These are phyloP conservation scores for Glaucidium brasilianum DNA, from an alignment of 2,113 vertebrate genomes.

Conservation along the genomic window DNA sequence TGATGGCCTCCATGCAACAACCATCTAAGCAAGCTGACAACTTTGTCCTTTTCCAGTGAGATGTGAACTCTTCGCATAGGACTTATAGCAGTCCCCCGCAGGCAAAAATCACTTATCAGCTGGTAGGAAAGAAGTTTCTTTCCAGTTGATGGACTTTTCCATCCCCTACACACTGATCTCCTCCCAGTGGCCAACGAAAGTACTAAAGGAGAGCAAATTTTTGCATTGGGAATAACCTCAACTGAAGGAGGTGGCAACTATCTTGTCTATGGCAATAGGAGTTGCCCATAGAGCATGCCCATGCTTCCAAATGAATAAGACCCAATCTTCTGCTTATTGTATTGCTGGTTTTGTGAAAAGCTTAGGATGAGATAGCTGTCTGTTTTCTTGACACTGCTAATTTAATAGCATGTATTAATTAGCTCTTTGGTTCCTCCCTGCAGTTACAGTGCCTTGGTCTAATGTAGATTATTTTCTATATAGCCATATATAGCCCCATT, in stretches of 20 bases:
- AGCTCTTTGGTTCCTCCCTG: background rate
- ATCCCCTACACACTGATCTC: background rate
- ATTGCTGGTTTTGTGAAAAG: background rate
- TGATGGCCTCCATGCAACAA: background rate
- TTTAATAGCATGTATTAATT: background rate
- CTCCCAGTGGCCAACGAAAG: background rate
- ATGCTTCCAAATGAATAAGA: background rate
- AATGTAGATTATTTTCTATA: background rate
- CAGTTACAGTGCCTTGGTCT: background rate
- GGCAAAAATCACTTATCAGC: background rate
- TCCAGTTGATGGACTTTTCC: background rate
- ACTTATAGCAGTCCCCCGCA: background rate
- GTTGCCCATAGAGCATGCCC: background rate
- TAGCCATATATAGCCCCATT: background rate
- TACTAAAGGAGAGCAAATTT: background rate
- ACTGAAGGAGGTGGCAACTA: background rate
- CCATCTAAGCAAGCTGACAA: background rate
- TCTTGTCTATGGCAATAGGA: background rate
- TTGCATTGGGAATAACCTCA: background rate
- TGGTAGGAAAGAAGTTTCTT: background rate
- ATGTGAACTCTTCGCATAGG: fast-evolving
- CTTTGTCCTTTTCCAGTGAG: background rate
- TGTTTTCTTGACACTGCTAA: background rate
- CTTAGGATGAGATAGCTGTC: background rate
- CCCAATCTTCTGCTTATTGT: background rate